A percentile compares a stretch with the other conserved stretches of the same genome.
Evolutionary conservation across 2,797 vertebrate species (phyloP).

Genomic region (Dryobates pubescens): DNA sequence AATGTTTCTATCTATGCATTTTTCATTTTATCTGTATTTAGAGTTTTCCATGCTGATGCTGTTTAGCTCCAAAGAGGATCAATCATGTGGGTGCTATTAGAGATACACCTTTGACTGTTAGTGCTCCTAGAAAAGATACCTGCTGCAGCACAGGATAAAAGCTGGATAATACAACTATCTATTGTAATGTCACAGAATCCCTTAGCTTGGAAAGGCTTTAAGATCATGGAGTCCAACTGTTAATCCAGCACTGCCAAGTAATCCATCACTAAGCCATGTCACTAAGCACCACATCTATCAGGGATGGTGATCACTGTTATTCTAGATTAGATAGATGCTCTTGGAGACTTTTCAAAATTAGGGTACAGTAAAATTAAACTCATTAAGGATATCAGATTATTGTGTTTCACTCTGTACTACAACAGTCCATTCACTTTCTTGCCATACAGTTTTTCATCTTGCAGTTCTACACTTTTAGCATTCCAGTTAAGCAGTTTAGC

Average conservation of each 20-base stretch:
- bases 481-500: background rate
- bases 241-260: background rate
- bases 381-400: background rate
- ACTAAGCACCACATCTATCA: background rate
- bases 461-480: background rate
- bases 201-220: background rate
- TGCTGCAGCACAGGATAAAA: background rate
- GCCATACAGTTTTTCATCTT: background rate
- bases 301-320: background rate
- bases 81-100: background rate
- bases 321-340: background rate
- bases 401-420: background rate
- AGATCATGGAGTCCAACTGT: background rate
- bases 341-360: background rate
- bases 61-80: background rate
- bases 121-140: background rate
- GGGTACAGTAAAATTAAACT: background rate
- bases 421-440: background rate
- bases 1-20: background rate
- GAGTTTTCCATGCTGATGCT: background rate
- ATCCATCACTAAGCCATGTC: background rate
- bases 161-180: background rate
- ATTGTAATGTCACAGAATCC: background rate
- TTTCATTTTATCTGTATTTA: background rate
- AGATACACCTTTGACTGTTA: background rate